Base-by-base conservation (phyloP, 1,140 invertebrate genomes). In the Bombus turneri region DNA sequence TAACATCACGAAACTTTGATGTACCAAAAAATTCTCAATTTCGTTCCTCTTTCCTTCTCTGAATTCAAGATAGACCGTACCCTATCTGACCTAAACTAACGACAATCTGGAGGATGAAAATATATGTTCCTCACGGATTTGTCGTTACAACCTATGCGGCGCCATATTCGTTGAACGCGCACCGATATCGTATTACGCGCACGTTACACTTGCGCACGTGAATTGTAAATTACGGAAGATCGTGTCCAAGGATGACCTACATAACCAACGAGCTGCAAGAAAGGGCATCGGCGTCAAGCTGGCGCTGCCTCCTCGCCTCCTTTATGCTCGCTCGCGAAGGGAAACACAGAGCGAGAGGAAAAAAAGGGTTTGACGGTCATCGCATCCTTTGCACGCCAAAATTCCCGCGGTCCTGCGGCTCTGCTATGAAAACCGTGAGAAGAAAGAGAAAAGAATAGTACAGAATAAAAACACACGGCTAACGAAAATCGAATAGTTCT, bases 231-330 rank as follows among this genome's bases (percentile, higher is more conserved):
- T 90, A 93, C 91, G 89, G 72, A 88, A 93, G 92, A 93, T 93
- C 86, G 89, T 91, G 92, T 91, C 90, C 89, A 91, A 93, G 91
- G 93, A 93, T 94, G 93, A 91, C 94, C 93, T 93, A 94, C 86
- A 93, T 94, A 93, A 75, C 88, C 91, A 93, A 28, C 91, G 90
- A 86, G 87, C 92, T 92, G 90, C 91, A 92, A 93, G 92, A 94
- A 94, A 93, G 92, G 92, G 91, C 87, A 93, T 91, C 90, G 86
- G 77, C 87, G 88, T 87, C 90, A 85, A 83, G 80, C 88, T 34
- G 86, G 88, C 85, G 69, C 64, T 77, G 75, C 57, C 74, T 84
- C 75, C 73, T 43, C 59, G 79, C 82, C 87, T 88, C 85, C 90
- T 93, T 90, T 93, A 90, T 89, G 79, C 64, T 53, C 76, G 79